Conservation (phyloP, 2,113 vertebrate species). For the Cochlearius cochlearius region DNA sequence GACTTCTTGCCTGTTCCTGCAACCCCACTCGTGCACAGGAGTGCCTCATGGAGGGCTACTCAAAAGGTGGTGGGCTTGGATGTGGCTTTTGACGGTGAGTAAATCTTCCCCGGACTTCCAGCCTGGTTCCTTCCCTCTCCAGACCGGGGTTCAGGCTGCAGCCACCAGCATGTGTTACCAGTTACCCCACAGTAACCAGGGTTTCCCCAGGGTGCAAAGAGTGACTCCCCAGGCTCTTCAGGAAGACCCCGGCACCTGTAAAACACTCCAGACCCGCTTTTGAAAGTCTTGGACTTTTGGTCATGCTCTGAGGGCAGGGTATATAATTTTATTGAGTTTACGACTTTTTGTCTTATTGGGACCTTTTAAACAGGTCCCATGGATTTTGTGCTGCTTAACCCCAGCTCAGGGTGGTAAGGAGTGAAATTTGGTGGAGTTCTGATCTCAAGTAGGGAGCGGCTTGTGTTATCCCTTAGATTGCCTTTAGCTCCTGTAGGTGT, state of each 20-base stretch:
- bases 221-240: neutral
- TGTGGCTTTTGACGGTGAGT: fast-evolving
- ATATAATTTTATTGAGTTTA: neutral
- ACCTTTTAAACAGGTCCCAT: neutral
- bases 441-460: neutral
- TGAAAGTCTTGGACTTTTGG: neutral
- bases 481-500: neutral
- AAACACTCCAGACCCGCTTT: neutral
- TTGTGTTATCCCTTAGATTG: neutral
- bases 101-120: neutral
- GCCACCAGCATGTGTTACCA: fast-evolving
- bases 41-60: fast-evolving
- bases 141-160: neutral
- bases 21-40: fast-evolving
- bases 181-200: neutral
- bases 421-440: neutral
- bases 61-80: neutral
- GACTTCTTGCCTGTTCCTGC: neutral
- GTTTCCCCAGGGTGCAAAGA: neutral
- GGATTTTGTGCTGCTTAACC: neutral
- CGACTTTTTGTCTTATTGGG: neutral
- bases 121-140: neutral
- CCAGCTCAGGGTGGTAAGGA: neutral
- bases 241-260: neutral
- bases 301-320: neutral